Evolutionary conservation across 2,888 invertebrate genomes (phyloP).

Genomic region (Apotomis capreana): DNA sequence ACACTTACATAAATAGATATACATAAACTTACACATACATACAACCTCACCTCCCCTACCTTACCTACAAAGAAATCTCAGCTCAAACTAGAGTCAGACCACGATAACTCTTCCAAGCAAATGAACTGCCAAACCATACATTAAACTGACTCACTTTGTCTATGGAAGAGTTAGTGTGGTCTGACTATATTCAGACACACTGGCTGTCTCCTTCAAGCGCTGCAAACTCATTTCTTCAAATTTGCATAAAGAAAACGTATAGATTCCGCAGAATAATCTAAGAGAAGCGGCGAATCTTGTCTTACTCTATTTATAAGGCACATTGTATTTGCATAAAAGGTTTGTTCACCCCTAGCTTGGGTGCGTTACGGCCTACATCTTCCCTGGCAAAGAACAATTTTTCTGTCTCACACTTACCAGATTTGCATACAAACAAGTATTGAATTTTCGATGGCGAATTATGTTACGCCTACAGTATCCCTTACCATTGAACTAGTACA

Average conservation of each 20-base stretch:
- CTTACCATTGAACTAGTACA: too few relatives aligned
- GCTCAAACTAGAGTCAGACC: too few relatives aligned
- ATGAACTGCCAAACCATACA: too few relatives aligned
- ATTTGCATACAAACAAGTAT: constrained; percentile 4
- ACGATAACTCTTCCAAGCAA: too few relatives aligned
- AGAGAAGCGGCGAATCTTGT: constrained; percentile 5
- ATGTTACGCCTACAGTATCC: neutral
- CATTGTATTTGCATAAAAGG: constrained; percentile 34
- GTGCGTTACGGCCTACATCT: constrained; percentile 11
- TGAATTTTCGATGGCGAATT: neutral
- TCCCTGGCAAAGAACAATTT: neutral
- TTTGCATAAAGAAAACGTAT: neutral
- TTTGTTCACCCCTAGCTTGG: constrained; percentile 20
- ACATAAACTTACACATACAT: too few relatives aligned
- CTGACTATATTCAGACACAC: too few relatives aligned
- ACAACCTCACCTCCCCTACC: too few relatives aligned
- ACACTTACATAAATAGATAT: too few relatives aligned
- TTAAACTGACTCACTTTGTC: too few relatives aligned
- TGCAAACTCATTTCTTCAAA: neutral
- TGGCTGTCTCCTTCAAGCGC: too few relatives aligned
- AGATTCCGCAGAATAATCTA: constrained; percentile 6
- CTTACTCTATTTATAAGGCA: constrained; percentile 16
- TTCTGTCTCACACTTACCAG: neutral
- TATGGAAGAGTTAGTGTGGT: too few relatives aligned
- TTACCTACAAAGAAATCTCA: too few relatives aligned